These are phyloP conservation scores for Amyelois transitella DNA, from an alignment of 1,140 invertebrate species.

Conservation along the genomic window DNA sequence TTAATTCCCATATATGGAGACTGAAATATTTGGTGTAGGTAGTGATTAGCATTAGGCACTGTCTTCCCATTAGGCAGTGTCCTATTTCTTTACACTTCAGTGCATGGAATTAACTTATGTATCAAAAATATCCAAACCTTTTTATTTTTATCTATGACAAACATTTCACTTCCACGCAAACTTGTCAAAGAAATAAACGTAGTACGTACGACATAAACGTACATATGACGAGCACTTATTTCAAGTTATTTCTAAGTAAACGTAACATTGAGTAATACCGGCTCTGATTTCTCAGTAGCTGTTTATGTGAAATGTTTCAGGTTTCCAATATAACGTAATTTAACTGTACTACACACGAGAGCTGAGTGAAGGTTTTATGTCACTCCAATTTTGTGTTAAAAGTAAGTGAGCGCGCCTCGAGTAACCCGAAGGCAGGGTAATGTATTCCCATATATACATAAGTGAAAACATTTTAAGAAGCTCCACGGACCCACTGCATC, in stretches of 20 bases:
- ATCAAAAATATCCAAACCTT: too few relatives aligned
- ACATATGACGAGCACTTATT: too few relatives aligned
- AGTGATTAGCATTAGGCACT: too few relatives aligned
- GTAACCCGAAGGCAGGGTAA: constrained; percentile 66
- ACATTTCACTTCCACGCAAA: too few relatives aligned
- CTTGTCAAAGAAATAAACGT: too few relatives aligned
- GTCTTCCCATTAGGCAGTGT: too few relatives aligned
- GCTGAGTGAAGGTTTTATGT: constrained; percentile 66
- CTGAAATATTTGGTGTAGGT: too few relatives aligned
- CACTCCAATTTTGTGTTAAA: constrained; percentile 72
- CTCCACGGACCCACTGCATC: constrained; percentile 67
- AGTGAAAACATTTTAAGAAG: constrained; percentile 74
- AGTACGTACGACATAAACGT: too few relatives aligned
- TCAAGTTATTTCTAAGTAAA: not conserved
- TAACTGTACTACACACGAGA: constrained; percentile 64
- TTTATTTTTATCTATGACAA: too few relatives aligned
- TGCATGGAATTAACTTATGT: too few relatives aligned
- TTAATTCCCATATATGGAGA: not conserved
- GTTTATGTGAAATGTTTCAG: constrained; percentile 37
- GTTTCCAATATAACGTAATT: constrained; percentile 66
- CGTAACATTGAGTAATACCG: not conserved
- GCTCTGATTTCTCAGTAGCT: constrained; percentile 1
- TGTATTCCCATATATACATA: constrained; percentile 73
- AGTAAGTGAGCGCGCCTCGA: constrained; percentile 63
- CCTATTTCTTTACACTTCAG: too few relatives aligned